A percentile compares a stretch with the other conserved stretches of the same genome.
Evolutionary conservation across 2,888 invertebrate genomes (phyloP).

Genomic region (Magallana nippona): DNA sequence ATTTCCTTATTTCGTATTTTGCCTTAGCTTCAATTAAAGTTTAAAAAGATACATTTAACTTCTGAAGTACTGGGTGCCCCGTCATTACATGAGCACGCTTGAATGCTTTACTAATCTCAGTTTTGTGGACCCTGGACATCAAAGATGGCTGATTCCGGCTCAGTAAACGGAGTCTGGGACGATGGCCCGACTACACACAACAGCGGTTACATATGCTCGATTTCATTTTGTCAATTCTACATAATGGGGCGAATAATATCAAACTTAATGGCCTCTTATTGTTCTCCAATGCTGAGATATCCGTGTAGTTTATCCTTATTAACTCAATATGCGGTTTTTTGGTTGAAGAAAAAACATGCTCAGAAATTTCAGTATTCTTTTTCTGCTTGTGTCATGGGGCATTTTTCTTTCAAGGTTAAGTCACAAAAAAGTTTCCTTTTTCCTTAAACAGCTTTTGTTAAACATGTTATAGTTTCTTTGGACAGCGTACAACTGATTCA

Average conservation of each 20-base stretch:
- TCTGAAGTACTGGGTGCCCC: conserved; percentile 10
- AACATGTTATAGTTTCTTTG: neutral
- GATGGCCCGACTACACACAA: conserved; percentile 1
- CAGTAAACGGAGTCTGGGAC: neutral
- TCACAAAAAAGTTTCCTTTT: neutral
- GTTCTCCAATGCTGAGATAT: neutral
- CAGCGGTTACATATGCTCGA: conserved; percentile 17
- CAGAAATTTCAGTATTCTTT: neutral
- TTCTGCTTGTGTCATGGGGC: neutral
- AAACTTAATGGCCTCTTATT: neutral
- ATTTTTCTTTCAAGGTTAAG: neutral
- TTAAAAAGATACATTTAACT: conserved; percentile 29
- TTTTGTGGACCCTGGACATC: conserved; percentile 8
- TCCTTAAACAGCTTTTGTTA: neutral
- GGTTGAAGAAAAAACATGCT: neutral
- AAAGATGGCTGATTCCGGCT: conserved; percentile 17
- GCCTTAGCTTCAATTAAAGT: neutral
- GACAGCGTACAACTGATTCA: neutral
- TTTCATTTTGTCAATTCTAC: conserved; percentile 27
- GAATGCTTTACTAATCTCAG: conserved; percentile 18
- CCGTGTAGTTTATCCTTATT: neutral
- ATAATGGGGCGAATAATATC: conserved; percentile 22
- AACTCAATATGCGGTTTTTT: neutral
- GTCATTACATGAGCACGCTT: neutral
- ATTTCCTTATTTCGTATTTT: neutral